These are phyloP conservation scores for Dasyornis broadbenti DNA, from an alignment of 2,113 vertebrate genomes.

Conservation along the genomic window DNA sequence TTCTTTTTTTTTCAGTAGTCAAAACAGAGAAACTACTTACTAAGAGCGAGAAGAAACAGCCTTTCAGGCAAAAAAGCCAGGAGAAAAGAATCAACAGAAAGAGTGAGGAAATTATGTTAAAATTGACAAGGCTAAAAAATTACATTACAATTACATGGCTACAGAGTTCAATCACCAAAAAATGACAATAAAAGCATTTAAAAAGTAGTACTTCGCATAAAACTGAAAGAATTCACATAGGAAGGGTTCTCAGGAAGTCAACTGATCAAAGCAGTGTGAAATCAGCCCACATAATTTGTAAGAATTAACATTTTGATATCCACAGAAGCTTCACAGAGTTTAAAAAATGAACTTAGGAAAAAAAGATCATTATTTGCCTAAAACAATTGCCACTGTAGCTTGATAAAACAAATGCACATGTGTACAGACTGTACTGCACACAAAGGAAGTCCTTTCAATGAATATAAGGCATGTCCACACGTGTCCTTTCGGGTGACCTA, in stretches of 20 bases:
- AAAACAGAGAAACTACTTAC: slow-evolving; percentile 29
- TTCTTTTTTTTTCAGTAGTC: background rate
- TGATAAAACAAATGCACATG: background rate
- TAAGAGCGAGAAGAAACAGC: background rate
- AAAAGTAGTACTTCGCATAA: background rate
- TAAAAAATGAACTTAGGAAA: background rate
- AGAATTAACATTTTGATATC: background rate
- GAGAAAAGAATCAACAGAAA: background rate
- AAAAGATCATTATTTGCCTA: background rate
- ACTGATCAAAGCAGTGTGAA: background rate
- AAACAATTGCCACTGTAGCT: background rate
- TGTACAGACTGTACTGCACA: background rate
- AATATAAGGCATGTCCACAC: background rate
- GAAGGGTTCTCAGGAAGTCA: background rate
- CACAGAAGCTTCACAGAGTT: background rate
- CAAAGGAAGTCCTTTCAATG: background rate
- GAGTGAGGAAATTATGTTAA: background rate
- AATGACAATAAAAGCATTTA: background rate
- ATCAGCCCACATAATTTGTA: background rate
- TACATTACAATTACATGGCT: background rate
- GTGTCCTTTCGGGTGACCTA: background rate
- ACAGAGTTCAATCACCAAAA: background rate
- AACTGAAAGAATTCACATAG: background rate
- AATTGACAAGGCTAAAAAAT: background rate
- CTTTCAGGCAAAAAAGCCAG: slow-evolving; percentile 1